Evolutionary conservation across 2,113 vertebrate species (phyloP).

Genomic region (Nesospiza acunhae): DNA sequence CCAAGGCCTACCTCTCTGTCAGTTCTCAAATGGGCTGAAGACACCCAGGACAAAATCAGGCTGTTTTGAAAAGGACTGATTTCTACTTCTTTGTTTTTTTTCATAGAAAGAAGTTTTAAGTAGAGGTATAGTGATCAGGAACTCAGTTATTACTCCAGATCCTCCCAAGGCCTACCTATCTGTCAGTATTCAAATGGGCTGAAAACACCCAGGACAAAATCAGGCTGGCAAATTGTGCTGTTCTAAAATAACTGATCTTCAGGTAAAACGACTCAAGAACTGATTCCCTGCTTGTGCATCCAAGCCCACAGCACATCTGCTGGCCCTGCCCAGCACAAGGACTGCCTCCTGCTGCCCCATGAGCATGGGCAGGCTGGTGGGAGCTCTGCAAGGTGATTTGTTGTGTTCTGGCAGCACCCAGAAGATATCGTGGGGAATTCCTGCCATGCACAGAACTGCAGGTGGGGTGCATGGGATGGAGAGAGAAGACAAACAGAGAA

Average conservation of each 20-base stretch:
- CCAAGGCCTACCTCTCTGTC: not conserved
- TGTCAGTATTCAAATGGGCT: not conserved
- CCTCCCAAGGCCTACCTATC: not conserved
- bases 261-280: not conserved
- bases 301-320: not conserved
- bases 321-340: not conserved
- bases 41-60: not conserved
- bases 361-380: not conserved
- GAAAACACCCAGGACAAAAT: not conserved
- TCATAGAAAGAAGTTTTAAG: not conserved
- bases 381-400: not conserved
- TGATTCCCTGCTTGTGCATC: not conserved
- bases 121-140: not conserved
- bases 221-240: not conserved
- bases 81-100: not conserved
- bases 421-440: not conserved
- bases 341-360: not conserved
- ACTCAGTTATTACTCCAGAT: not conserved
- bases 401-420: not conserved
- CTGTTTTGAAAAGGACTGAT: not conserved
- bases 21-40: not conserved
- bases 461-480: not conserved
- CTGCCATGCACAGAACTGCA: not conserved
- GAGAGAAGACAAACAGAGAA: not conserved
- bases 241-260: not conserved